Base-by-base conservation (phyloP, 37 sponge, comb jelly and placozoan species). In the Petrosia ficiformis region DNA sequence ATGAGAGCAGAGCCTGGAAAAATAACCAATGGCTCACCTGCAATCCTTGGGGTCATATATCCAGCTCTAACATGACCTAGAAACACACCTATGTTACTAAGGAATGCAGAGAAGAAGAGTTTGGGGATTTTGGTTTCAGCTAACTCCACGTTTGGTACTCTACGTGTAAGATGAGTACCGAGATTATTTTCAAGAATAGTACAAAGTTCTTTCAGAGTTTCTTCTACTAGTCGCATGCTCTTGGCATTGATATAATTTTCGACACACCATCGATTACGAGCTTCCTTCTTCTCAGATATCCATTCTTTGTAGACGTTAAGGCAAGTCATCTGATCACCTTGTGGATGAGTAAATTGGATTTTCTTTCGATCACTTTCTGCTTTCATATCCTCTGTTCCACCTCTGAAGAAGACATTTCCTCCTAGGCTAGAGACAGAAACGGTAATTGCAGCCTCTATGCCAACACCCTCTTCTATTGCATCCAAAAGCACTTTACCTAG, bases 191-290 rank as follows among this genome's bases (percentile, higher is more conserved):
- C 1, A 28, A 84, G 37, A 35, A 84, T 80, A 0, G 42, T 2
- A 57, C 63, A 41, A 0, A 89, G 16, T 37, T 89, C 90, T 14
- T 71, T 72, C 0, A 89, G 42, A 26, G 44, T 67, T 39, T 89
- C 81, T 26, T 89, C 79, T 2, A 88, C 79, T 1, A 83, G 59
- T 19, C 76, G 52, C 84, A 88, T 83, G 69, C 75, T 82, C 43
- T 88, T 88, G 6, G 84, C 83, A 79, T 88, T 88, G 65, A 88
- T 59, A 56, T 35, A 79, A 31, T 89, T 83, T 22, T 84, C 85
- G 26, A 84, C 71, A 69, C 90, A 89, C 90, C 90, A 89, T 31
- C 65, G 79, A 2, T 64, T 89, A 25, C 77, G 80, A 21, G 73
- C n/a, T 10, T 83, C 65, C 16, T 61, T 64, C 29, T 63, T 41